Evolutionary conservation across 2,113 vertebrate species (phyloP), one percentile per base, ranked within the genome.

Genomic region (Nycticebus coucang): DNA sequence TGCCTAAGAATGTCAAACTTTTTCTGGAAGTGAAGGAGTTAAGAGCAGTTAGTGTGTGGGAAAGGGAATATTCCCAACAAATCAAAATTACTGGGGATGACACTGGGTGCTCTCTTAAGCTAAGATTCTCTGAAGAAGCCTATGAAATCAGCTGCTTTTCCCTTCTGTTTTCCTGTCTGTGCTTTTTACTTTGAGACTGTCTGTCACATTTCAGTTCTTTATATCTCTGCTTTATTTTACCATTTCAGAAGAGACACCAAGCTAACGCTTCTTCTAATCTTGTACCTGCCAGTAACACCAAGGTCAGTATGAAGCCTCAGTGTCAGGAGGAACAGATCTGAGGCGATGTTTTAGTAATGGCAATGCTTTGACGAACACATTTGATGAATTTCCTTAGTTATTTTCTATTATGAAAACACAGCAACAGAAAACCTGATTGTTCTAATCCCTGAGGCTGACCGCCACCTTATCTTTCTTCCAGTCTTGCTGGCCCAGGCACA

Each of bases 401-500:
- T 91, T 80, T 94, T 87, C 60, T 66, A 64, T 66, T 83, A 89
- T 84, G 11, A 37, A 30, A 60, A 55, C 21, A 74, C n/a, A 30
- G 62, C 22, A 59, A 33, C 2, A n/a, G 92, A 45, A 22, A 50
- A 33, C 45, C 4, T 19, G 13, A 55, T 69, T 33, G 15, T 60
- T 41, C 21, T 13, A 78, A 68, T n/a, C 26, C 15, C 35, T 13
- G 15, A 87, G 22, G 79, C 86, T 62, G 14, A 96, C 64, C 86
- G 2, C 88, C 74, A 74, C 90, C 0, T 10, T 87, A 8, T 57
- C 37, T 97, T 50, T 86, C 77, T 98, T 98, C 33, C 97, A 99
- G 99, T 98, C 97, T 3, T 99, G 99, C 97, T 98, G 98, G 91
- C 98, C 98, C 83, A 97, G 37, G 30, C 98, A 99, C 92, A 98